Percentiles rank a stretch among this genome's conserved stretches.
Conservation (phyloP, 1,140 invertebrate species). For the Pseudomyrmex sp. region DNA sequence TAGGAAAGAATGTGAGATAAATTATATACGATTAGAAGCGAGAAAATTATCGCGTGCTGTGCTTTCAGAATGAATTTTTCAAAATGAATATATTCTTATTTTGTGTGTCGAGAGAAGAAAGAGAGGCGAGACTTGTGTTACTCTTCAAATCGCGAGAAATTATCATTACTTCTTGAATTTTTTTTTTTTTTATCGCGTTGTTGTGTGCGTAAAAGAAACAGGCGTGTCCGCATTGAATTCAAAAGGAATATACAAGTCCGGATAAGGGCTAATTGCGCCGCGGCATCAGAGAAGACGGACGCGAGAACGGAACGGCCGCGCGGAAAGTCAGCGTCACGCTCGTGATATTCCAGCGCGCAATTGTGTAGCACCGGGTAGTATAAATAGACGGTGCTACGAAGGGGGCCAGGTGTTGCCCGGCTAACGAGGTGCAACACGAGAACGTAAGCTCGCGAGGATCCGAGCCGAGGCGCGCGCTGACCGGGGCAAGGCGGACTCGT, state of each 20-base stretch:
- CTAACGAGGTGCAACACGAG: constrained; percentile 71
- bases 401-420: constrained; percentile 57
- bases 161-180: too few species aligned
- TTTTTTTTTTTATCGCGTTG: neutral
- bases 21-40: too few species aligned
- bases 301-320: constrained; percentile 36
- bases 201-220: neutral
- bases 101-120: too few species aligned
- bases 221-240: neutral
- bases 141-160: too few species aligned
- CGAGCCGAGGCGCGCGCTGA: constrained; percentile 52
- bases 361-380: constrained; percentile 17
- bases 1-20: neutral
- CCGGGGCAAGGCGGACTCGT: constrained; percentile 64
- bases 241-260: neutral
- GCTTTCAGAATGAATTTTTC: too few species aligned
- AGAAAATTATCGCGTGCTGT: too few species aligned
- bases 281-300: constrained; percentile 19
- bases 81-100: too few species aligned
- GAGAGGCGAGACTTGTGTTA: too few species aligned
- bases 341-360: constrained; percentile 49
- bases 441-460: constrained; percentile 51
- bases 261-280: constrained; percentile 28
- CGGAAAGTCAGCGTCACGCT: constrained; percentile 60
- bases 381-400: constrained; percentile 51